Evolutionary conservation across 2,797 vertebrate genomes (phyloP), one percentile per base, ranked within the genome.

Genomic region (Triplophysa yarkandensis): DNA sequence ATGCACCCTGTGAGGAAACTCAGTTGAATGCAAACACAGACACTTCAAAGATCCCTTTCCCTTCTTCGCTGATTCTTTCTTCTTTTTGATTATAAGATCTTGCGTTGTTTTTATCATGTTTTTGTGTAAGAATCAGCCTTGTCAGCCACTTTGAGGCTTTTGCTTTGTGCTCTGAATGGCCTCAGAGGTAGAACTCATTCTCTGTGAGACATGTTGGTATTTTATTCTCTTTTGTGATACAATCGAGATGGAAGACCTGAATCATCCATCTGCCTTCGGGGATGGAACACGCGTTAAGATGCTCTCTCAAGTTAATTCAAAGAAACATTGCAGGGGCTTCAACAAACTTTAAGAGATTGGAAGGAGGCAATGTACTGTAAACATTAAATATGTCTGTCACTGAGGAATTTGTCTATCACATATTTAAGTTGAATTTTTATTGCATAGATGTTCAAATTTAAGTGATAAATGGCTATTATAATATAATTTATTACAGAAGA

Each of bases 251-350:
- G 50, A 70, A 52, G 16, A 8, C 58, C 48, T 55, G 48, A 50
- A 68, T 67, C 28, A 11, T 41, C 19, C 36, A 57, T 76, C 30
- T 36, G 27, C 39, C 81, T 58, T 83, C 77, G 69, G 60, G 68
- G 72, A 66, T 16, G 79, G 50, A 79, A 77, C 46, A 3, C 68
- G 85, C 83, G 82, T 82, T 78, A 87, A 88, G 84, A 87, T 76
- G 78, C 66, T 81, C 84, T 86, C 78, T 76, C 74, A 57, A 83
- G 79, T 82, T 86, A 82, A 87, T 88, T 87, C 83, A 87, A 85
- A 89, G 80, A 77, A 80, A 81, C 77, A 82, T 65, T 81, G 71
- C 50, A 68, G 63, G 60, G 36, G 9, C 21, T 34, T 82, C 88
- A 81, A 87, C 66, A 68, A 68, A 58, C 66, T 61, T 23, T 39